Evolutionary conservation across 2,888 invertebrate genomes (phyloP), one percentile per base, ranked within the genome.

Genomic region (Protula sp.): DNA sequence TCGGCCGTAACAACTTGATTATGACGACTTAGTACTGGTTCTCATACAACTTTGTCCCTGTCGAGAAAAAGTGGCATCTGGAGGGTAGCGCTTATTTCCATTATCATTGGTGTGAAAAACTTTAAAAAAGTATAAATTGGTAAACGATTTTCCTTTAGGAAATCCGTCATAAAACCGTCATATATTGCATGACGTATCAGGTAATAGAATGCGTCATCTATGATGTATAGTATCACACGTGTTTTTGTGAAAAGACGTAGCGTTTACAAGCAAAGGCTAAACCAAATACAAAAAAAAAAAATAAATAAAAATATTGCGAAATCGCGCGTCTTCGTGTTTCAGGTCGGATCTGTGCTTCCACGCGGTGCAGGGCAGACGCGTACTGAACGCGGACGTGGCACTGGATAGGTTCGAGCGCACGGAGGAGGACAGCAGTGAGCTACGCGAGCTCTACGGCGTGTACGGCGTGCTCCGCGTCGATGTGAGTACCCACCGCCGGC

Each of bases 331-430:
- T 22, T n/a, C 29, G 19, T 9, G 26, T 57, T 60, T 14, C 57
- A 64, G 64, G 54, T 55, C 64, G 5, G 64, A 64, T 47, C 47
- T 64, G 50, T 64, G 64, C 38, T 64, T 62, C 59, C 61, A 64
- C 28, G 54, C 62, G 31, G 55, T 62, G 30, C 26, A 59, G 24
- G 57, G 45, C 50, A 52, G 59, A 26, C 47, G 38, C 5, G 64
- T 64, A 3, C 38, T 64, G n/a, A 38, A 54, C 9, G 54, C 59
- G 2, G 59, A 47, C 2, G 55, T 48, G 4, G 64, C 58, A 2
- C 48, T 55, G 14, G 22, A 22, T 30, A 5, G 31, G 3, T 30
- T 59, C 5, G 22, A 1, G 2, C 1, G 30, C 3, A 1, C 9
- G 1, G n/a, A 24, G 5, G 30, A 58, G n/a, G 0, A 9, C 26